Conservation (phyloP, 30 jellyfish, hydroid and myxozoan species). For the Chironex yamaguchii region DNA sequence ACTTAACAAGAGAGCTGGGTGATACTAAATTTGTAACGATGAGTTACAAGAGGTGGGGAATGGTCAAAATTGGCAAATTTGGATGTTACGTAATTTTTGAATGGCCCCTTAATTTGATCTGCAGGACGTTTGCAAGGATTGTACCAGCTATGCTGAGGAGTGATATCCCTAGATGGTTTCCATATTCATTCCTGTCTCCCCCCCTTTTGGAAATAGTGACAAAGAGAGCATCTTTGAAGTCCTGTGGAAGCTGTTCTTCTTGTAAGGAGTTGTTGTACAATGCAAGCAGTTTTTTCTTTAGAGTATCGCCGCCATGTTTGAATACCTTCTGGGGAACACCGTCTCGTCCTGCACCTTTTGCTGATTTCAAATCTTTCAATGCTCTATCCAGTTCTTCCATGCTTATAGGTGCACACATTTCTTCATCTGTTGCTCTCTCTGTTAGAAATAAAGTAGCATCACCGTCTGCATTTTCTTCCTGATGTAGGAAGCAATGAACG, state of each 20-base stretch:
- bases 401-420: neutral
- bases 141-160: no score
- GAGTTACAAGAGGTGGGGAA: no score
- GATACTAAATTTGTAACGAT: no score
- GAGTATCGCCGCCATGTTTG: neutral
- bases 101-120: no score
- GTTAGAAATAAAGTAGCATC: neutral
- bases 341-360: slow-evolving; percentile 4
- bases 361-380: neutral
- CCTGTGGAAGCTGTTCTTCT: neutral
- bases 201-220: slow-evolving; percentile 1
- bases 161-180: no score
- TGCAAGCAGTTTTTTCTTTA: neutral
- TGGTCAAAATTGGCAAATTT: no score
- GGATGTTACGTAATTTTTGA: no score
- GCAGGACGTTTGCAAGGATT: no score
- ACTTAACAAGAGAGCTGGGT: no score
- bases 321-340: neutral
- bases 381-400: neutral
- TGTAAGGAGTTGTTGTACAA: neutral
- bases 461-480: neutral
- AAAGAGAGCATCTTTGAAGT: neutral
- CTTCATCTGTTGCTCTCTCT: neutral
- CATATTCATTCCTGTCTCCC: no score
- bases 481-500: neutral